These are phyloP conservation scores for Aphelenchoides fujianensis DNA, from an alignment of 1,140 invertebrate species.

Conservation along the genomic window DNA sequence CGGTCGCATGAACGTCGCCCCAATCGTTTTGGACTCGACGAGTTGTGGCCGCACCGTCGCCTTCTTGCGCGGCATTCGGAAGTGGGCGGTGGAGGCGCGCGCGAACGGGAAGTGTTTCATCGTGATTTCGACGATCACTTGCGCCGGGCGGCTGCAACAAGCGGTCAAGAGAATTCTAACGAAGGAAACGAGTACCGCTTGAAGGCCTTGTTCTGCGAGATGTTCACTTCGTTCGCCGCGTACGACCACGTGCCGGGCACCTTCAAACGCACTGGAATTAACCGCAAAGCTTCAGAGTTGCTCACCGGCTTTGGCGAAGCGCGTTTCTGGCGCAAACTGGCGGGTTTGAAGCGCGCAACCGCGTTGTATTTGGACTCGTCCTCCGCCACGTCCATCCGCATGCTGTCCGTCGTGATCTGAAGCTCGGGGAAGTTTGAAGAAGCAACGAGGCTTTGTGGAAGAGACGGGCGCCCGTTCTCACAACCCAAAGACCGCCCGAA, in stretches of 20 bases:
- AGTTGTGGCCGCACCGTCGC: slow-evolving; percentile 14
- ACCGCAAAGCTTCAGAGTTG: no score
- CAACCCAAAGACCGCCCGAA: no score
- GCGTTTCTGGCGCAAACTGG: slow-evolving; percentile 20
- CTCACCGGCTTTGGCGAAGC: slow-evolving; percentile 18
- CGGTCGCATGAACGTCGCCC: slow-evolving; percentile 28
- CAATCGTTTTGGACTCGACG: slow-evolving; percentile 26
- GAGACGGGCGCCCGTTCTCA: no score
- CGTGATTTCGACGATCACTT: slow-evolving; percentile 7
- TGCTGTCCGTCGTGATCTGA: slow-evolving; percentile 17
- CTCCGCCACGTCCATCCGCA: background rate
- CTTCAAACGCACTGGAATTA: no score
- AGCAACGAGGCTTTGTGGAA: no score
- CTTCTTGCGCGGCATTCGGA: slow-evolving; percentile 13
- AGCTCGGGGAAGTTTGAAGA: no score
- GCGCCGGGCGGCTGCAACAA: background rate
- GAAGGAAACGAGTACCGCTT: slow-evolving; percentile 20
- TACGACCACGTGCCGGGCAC: slow-evolving; percentile 35
- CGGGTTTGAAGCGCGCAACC: slow-evolving; percentile 27
- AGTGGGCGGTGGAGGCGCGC: background rate
- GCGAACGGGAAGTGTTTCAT: slow-evolving; percentile 18
- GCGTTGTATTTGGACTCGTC: slow-evolving; percentile 49
- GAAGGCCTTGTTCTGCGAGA: slow-evolving; percentile 37
- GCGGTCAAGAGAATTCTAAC: slow-evolving; percentile 26
- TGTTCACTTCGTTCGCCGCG: slow-evolving; percentile 30